phyloP scores from a whole-genome alignment of 2,888 invertebrate species.

The Orgyia antiqua region DNA sequence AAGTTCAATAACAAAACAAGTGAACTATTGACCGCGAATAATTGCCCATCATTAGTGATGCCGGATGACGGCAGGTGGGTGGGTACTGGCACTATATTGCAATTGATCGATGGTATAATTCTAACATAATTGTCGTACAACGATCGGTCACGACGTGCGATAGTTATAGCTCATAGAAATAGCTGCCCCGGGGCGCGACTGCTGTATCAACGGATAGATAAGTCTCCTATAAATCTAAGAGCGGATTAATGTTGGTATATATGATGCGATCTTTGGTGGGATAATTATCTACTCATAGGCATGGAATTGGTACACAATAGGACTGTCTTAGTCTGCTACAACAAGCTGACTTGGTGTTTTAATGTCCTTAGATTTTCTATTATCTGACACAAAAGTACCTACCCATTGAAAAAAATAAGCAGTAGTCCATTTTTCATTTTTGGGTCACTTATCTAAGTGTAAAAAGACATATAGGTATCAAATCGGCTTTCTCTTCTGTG shows the following conservation, averaged over 20 bases:
- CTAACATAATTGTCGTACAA: constrained; percentile 54
- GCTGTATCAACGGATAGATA: constrained; percentile 12
- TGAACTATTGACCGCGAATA: constrained; percentile 51
- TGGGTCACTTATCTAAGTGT: too few relatives aligned
- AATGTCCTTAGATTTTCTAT: too few relatives aligned
- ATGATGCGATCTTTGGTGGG: too few relatives aligned
- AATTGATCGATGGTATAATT: constrained; percentile 69
- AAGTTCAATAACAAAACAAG: constrained; percentile 27
- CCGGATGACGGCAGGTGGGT: constrained; percentile 47
- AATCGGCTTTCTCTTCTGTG: too few relatives aligned
- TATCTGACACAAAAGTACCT: too few relatives aligned
- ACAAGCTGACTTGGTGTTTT: too few relatives aligned
- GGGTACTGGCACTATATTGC: constrained; percentile 48
- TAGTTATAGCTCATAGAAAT: constrained; percentile 22
- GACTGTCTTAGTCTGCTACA: too few relatives aligned
- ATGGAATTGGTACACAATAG: too few relatives aligned
- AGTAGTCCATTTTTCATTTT: too few relatives aligned
- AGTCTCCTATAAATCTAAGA: constrained; percentile 19
- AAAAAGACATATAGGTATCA: too few relatives aligned
- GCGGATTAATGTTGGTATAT: constrained; percentile 6
- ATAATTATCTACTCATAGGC: too few relatives aligned
- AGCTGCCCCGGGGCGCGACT: constrained; percentile 34
- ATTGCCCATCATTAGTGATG: constrained; percentile 46
- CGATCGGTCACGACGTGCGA: constrained; percentile 59
- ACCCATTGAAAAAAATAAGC: too few relatives aligned